Evolutionary conservation across 2,113 vertebrate genomes (phyloP).

Genomic region (Charadrius vociferus): DNA sequence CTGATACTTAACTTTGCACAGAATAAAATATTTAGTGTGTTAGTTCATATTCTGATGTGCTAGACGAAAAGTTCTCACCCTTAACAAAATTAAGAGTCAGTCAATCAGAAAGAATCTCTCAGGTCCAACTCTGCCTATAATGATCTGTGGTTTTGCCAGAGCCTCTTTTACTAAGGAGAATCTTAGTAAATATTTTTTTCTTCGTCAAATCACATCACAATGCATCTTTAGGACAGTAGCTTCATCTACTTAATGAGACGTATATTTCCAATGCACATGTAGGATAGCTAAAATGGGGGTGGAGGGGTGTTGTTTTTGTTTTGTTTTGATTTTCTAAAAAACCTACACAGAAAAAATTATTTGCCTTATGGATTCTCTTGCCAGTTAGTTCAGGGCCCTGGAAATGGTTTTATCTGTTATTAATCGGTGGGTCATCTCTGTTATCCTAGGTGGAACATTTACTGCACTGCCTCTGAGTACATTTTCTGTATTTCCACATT

Average conservation of each 20-base stretch:
- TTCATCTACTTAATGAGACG: not conserved
- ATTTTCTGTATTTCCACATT: not conserved
- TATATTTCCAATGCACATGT: not conserved
- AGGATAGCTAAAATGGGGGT: not conserved
- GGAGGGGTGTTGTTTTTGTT: not conserved
- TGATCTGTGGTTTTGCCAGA: not conserved
- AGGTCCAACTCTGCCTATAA: not conserved
- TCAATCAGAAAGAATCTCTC: not conserved
- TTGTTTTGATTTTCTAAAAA: not conserved
- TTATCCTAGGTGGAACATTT: not conserved
- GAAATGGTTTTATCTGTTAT: not conserved
- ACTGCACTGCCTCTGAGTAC: not conserved
- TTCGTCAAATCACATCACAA: not conserved
- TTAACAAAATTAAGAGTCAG: not conserved
- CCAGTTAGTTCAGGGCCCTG: not conserved
- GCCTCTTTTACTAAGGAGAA: not conserved
- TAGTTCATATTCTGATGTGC: not conserved
- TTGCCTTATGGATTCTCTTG: not conserved
- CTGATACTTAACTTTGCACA: not conserved
- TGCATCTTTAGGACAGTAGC: not conserved
- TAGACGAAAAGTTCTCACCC: not conserved
- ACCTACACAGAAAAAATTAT: not conserved
- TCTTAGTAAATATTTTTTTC: not conserved
- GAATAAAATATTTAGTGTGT: conserved; percentile 18
- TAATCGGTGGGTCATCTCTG: not conserved